These are phyloP conservation scores for Anadara kagoshimensis DNA, from an alignment of 1,140 invertebrate species.

Conservation along the genomic window DNA sequence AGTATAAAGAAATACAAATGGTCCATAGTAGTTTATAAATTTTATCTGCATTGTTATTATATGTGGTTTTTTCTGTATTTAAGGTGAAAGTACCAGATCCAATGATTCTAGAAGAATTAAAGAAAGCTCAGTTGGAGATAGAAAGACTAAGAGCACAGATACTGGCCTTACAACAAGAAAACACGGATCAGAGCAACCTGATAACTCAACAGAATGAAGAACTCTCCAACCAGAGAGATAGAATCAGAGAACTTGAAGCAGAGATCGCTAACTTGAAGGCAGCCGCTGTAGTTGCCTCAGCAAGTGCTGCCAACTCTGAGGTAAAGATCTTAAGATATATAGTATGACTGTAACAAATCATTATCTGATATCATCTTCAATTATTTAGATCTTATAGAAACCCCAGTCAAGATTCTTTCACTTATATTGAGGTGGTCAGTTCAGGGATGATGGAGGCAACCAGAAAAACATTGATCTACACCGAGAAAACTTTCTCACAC, in stretches of 20 bases:
- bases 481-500: too few relatives aligned
- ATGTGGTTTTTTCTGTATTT: not conserved
- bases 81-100: conserved; percentile 65
- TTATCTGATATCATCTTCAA: not conserved
- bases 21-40: too few relatives aligned
- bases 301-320: conserved; percentile 13
- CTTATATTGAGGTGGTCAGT: too few relatives aligned
- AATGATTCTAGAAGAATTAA: conserved; percentile 47
- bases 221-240: conserved; percentile 43
- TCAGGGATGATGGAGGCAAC: too few relatives aligned
- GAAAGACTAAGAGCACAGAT: conserved; percentile 46
- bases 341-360: not conserved
- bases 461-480: too few relatives aligned
- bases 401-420: too few relatives aligned
- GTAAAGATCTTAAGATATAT: too few relatives aligned
- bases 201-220: conserved; percentile 53
- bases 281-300: conserved; percentile 32
- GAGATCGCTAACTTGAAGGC: conserved; percentile 42
- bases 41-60: too few relatives aligned
- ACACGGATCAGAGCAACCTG: conserved; percentile 46
- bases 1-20: too few relatives aligned
- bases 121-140: conserved; percentile 51
- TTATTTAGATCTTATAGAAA: too few relatives aligned
- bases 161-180: conserved; percentile 48
- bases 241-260: conserved; percentile 46